A percentile compares a stretch with the other conserved stretches of the same genome.
These are phyloP conservation scores for Papilio gigon DNA, from an alignment of 2,888 invertebrate species.

Conservation along the genomic window DNA sequence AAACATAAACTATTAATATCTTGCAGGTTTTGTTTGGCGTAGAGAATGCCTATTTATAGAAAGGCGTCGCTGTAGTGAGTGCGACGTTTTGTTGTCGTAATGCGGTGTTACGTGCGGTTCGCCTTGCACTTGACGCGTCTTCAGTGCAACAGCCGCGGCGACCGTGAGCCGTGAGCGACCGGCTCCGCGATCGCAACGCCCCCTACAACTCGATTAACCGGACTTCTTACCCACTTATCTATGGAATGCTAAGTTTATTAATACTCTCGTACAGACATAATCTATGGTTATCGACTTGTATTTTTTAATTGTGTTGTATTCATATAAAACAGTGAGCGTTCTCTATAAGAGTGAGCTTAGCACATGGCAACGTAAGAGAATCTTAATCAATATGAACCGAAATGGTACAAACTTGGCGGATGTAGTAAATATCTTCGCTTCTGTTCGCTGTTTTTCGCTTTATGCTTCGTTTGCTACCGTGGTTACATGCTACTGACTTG, in stretches of 20 bases:
- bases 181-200: conserved; percentile 43
- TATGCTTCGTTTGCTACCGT: background rate
- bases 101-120: conserved; percentile 54
- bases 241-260: conserved; percentile 43
- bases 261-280: conserved; percentile 5
- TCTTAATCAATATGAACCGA: too few species aligned
- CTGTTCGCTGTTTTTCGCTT: background rate
- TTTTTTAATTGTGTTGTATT: background rate
- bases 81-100: conserved; percentile 45
- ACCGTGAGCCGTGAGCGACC: conserved; percentile 50
- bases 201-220: conserved; percentile 35
- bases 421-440: too few species aligned
- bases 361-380: too few species aligned
- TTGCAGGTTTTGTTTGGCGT: conserved; percentile 1
- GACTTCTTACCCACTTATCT: conserved; percentile 37
- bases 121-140: conserved; percentile 71
- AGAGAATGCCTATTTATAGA: conserved; percentile 28
- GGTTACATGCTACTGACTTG: background rate
- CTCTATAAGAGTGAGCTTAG: too few species aligned
- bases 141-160: conserved; percentile 72
- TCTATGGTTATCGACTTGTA: background rate
- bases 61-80: background rate
- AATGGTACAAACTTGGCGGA: too few species aligned
- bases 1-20: background rate
- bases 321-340: too few species aligned